These are phyloP conservation scores for Rhynchotus rufescens DNA, from an alignment of 2,797 vertebrate species.

Conservation along the genomic window DNA sequence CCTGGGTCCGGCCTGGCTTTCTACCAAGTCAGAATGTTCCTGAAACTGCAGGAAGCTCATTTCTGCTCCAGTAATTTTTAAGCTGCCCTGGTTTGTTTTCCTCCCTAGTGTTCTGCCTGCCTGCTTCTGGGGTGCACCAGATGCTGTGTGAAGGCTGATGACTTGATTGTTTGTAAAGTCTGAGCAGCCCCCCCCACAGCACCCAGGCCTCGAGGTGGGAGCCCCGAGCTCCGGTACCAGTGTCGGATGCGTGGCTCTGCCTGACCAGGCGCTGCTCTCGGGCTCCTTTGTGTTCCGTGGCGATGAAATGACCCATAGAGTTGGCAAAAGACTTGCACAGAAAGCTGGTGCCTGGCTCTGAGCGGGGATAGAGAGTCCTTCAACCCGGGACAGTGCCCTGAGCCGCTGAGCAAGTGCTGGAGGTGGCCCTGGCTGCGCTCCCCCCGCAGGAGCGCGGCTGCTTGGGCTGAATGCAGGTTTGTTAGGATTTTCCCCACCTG, in stretches of 20 bases:
- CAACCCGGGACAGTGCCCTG: neutral
- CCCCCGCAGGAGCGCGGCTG: neutral
- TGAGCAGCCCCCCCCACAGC: neutral
- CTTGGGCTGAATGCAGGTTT: neutral
- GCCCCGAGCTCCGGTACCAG: neutral
- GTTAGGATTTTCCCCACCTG: neutral
- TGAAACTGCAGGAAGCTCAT: slow-evolving; percentile 16
- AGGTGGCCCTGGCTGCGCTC: no score
- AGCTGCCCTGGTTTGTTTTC: neutral
- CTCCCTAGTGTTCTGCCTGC: neutral
- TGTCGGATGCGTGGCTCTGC: neutral
- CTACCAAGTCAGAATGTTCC: slow-evolving; percentile 42
- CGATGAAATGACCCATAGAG: neutral
- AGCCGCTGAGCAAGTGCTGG: neutral
- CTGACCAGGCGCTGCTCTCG: neutral
- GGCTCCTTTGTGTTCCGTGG: neutral
- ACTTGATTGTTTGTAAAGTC: neutral
- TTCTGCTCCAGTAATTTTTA: slow-evolving; percentile 58
- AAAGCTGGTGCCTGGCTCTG: neutral
- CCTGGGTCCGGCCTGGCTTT: neutral
- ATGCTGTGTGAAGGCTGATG: neutral
- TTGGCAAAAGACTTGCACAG: neutral
- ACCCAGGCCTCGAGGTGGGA: neutral
- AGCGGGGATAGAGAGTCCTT: no score
- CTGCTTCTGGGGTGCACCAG: neutral